phyloP scores from a whole-genome alignment of 1,140 invertebrate species.

The Ooceraea biroi region DNA sequence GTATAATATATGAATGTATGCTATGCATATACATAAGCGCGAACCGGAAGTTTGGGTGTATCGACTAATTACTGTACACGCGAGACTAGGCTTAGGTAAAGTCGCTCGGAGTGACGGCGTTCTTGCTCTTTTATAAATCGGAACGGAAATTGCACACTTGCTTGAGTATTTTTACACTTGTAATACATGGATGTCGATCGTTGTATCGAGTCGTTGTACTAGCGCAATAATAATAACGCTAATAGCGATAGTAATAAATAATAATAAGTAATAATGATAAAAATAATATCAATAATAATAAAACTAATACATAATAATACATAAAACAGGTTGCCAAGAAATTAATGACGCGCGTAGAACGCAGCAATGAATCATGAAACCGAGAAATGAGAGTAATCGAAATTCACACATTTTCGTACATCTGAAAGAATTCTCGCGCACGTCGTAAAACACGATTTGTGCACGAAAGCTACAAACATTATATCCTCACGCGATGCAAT shows the following conservation, averaged over 20 bases:
- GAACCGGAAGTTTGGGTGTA: constrained; percentile 51
- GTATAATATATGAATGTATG: constrained; percentile 43
- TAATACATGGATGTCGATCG: constrained; percentile 69
- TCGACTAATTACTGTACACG: constrained; percentile 52
- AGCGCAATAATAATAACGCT: constrained; percentile 76
- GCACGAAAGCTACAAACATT: no score
- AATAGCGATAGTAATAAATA: constrained; percentile 75
- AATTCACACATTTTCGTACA: no score
- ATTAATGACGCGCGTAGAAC: not conserved
- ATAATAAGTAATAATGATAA: constrained; percentile 35
- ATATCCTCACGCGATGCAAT: constrained; percentile 1
- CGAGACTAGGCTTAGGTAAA: constrained; percentile 35
- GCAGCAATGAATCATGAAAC: not conserved
- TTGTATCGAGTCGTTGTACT: constrained; percentile 83
- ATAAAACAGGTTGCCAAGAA: constrained; percentile 29
- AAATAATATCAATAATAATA: constrained; percentile 57
- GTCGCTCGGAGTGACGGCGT: not conserved
- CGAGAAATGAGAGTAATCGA: no score
- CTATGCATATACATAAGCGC: constrained; percentile 48
- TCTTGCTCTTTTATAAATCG: constrained; percentile 27
- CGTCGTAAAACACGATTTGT: no score
- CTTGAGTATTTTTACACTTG: constrained; percentile 42
- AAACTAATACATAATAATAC: constrained; percentile 58
- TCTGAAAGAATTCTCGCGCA: no score
- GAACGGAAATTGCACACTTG: constrained; percentile 63